These are phyloP conservation scores for Diplolepis rosae DNA, from an alignment of 2,888 invertebrate genomes.

Conservation along the genomic window DNA sequence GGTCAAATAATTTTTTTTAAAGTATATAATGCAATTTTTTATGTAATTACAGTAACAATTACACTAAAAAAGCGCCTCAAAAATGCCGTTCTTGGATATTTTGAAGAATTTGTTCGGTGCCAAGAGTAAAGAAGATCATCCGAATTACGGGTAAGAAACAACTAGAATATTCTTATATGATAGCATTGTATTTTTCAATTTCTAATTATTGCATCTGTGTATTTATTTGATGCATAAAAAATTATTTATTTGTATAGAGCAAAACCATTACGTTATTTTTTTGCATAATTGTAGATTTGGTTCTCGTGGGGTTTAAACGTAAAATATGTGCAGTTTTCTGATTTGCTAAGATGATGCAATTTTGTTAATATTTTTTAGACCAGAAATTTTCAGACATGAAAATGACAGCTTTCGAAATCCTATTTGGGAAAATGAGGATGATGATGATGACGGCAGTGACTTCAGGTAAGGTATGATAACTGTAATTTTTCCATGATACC, in stretches of 20 bases:
- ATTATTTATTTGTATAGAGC: background rate
- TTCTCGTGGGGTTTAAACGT: background rate
- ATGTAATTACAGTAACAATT: background rate
- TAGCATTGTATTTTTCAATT: background rate
- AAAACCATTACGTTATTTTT: background rate
- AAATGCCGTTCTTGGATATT: slow-evolving; percentile 14
- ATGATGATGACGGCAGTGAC: slow-evolving; percentile 62
- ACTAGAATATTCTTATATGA: background rate
- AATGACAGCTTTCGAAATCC: slow-evolving; percentile 65
- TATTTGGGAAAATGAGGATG: slow-evolving; percentile 68
- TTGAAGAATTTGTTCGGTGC: background rate
- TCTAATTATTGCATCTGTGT: background rate
- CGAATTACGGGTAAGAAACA: background rate
- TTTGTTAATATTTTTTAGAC: background rate
- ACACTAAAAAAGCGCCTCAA: background rate
- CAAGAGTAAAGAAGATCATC: background rate
- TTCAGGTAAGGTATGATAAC: slow-evolving; percentile 58
- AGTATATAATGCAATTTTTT: slow-evolving; percentile 14
- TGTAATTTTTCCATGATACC: background rate
- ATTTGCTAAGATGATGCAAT: slow-evolving; percentile 23
- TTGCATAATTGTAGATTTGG: background rate
- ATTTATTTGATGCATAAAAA: background rate
- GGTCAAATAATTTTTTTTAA: slow-evolving; percentile 10
- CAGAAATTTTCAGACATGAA: slow-evolving; percentile 35
- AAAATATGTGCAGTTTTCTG: background rate